phyloP scores from a whole-genome alignment of 2,888 invertebrate species.

The Leptopilina syphax region DNA sequence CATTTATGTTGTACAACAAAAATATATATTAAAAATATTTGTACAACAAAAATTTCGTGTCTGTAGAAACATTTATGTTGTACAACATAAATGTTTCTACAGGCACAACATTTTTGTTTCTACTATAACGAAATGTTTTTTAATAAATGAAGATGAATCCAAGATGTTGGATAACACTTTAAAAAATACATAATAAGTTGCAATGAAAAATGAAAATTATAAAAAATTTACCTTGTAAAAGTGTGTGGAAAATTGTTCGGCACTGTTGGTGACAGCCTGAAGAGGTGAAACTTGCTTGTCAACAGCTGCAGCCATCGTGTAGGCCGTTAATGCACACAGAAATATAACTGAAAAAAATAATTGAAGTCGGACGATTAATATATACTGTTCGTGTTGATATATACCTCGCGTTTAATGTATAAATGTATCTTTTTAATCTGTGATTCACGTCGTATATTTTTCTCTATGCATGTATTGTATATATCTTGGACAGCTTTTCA shows the following conservation, averaged over 20 bases:
- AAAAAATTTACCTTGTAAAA: constrained; percentile 58
- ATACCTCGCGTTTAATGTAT: background rate
- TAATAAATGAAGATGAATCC: too few species aligned
- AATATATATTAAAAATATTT: too few species aligned
- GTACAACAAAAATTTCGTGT: too few species aligned
- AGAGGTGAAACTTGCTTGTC: constrained; percentile 49
- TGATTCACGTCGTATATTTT: background rate
- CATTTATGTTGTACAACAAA: too few species aligned
- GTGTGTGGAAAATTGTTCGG: constrained; percentile 56
- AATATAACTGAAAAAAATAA: constrained; percentile 21
- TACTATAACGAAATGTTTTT: too few species aligned
- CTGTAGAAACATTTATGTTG: too few species aligned
- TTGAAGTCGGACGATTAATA: constrained; percentile 8
- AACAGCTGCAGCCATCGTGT: constrained; percentile 25
- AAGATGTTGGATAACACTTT: too few species aligned
- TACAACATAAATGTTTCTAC: too few species aligned
- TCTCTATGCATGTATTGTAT: background rate
- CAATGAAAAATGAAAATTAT: too few species aligned
- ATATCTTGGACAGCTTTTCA: background rate
- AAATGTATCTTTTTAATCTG: background rate
- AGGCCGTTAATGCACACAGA: constrained; percentile 8
- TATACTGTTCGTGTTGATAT: background rate
- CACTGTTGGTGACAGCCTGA: constrained; percentile 56
- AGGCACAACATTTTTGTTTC: too few species aligned
- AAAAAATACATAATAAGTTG: too few species aligned